Conservation (phyloP, 2,888 invertebrate genomes). For the Lithophane ornitopus region DNA sequence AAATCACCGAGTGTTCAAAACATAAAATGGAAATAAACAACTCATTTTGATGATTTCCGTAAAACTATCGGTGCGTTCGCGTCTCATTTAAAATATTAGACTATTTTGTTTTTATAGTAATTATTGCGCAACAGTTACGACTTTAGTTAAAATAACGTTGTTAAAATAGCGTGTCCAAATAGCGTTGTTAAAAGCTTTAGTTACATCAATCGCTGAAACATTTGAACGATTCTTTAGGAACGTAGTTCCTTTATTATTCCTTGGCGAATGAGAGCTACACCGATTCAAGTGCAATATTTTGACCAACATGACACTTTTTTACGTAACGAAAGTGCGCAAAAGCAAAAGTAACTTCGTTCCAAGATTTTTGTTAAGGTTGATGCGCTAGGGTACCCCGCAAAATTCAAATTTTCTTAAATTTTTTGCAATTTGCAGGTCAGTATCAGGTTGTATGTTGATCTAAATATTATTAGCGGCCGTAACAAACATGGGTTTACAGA, state of each 20-base stretch:
- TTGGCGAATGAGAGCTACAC: too few species aligned
- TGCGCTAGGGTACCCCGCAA: too few species aligned
- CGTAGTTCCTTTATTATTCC: too few species aligned
- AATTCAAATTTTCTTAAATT: too few species aligned
- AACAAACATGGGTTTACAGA: too few species aligned
- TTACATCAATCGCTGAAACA: neutral
- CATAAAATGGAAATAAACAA: slow-evolving; percentile 63
- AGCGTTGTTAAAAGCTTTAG: slow-evolving; percentile 15
- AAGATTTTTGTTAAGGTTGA: neutral
- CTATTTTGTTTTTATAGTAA: slow-evolving; percentile 20
- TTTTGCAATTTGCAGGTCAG: too few species aligned
- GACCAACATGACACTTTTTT: too few species aligned
- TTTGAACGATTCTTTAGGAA: neutral
- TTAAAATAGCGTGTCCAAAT: neutral
- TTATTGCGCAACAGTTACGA: slow-evolving; percentile 17
- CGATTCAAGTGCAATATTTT: too few species aligned
- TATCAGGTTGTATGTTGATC: too few species aligned
- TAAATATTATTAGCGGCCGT: too few species aligned
- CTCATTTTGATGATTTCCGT: slow-evolving; percentile 62
- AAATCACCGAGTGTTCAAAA: slow-evolving; percentile 58
- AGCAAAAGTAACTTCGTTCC: too few species aligned
- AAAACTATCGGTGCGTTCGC: slow-evolving; percentile 40
- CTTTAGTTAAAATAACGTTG: neutral
- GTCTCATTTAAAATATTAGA: slow-evolving; percentile 32
- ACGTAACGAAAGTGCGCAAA: too few species aligned